Evolutionary conservation across 2,888 invertebrate genomes (phyloP), one percentile per base, ranked within the genome.

Genomic region (Dimorphilus gyrociliatus): DNA sequence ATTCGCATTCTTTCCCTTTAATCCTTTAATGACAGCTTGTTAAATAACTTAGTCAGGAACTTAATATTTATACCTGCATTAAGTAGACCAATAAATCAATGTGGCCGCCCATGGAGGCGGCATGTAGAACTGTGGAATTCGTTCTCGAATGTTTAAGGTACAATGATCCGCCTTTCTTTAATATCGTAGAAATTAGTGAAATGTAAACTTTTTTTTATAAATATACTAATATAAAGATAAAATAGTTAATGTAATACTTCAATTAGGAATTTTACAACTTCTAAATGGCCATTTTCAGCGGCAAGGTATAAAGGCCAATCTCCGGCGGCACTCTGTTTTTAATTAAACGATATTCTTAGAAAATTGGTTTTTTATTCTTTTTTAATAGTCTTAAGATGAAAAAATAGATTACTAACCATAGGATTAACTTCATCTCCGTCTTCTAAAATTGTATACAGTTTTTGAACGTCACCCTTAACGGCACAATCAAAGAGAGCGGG

Each of bases 241-340:
- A n/a, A 4, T 16, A 21, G n/a, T 16, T 21, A 26, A 13, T 19
- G 8, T 26, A 25, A 39, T 39, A 55, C 55, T 49, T 52, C 47
- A 34, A 44, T 39, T 5, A 55, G 36, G 7, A 56, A 39, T 16
- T 41, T 44, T 19, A 56, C 37, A 3, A 55, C 51, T 4, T 52
- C 51, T 14, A 53, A 32, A 35, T 54, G 49, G 16, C 50, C 50
- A 40, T 55, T 51, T 30, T 51, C 51, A 10, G 49, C 51, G 28
- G 56, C 56, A 18, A 52, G 38, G 34, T 48, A 53, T 30, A 55
- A 27, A 3, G 55, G 51, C 45, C 51, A 49, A 29, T 48, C 49
- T n/a, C 50, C 51, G 21, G 46, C 41, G n/a, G 46, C 48, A 42
- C 48, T 50, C 53, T 53, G 46, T n/a, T n/a, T n/a, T n/a, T n/a